Base-by-base conservation (phyloP, 2,888 invertebrate genomes). In the Philonicus albiceps region DNA sequence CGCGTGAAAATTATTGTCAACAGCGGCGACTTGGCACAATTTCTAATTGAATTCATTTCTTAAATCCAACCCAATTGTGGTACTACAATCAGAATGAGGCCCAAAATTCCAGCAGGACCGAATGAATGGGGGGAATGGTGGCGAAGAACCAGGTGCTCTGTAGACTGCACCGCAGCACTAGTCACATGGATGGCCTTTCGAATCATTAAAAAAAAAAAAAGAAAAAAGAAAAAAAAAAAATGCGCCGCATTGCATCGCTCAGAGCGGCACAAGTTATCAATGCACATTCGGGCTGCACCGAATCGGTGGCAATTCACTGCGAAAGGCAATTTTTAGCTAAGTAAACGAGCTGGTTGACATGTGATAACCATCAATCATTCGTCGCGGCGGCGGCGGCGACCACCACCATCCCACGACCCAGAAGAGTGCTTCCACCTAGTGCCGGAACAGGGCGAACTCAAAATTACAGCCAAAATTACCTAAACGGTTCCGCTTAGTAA, bases 321-420 rank as follows among this genome's bases (percentile, higher is more conserved):
- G 27, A 64, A 64, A 22, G 64, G 64, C 13, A 64, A 64, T 64
- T 64, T 64, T 64, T 64, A 64, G 64, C 22, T 3, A 22, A 64
- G 11, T 64, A 64, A 64, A 64, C 43, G 73, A 53, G 30, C 37
- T 30, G 73, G 22, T 43, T 84, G 84, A 84, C 84, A 84, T 84
- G 84, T 84, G 84, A 73, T 73, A 34, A 31, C 84, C 30, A 84
- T 84, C 73, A 84, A 84, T 84, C 84, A 84, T 8, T 64, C 13
- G 49, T 5, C 11, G 40, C 40, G 40, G 40, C 13, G 40, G 2
- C 40, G 40, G 13, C 40, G 34, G 22, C 37, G n/a, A 11, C 64
- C 64, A 27, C 11, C 64, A 3, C 19, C 64, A 64, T 19, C 64
- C 64, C 64, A 22, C 27, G 3, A 11, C 64, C 6, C 19, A 49